Base-by-base conservation (phyloP, 2,888 invertebrate genomes). In the Thyatira batis region DNA sequence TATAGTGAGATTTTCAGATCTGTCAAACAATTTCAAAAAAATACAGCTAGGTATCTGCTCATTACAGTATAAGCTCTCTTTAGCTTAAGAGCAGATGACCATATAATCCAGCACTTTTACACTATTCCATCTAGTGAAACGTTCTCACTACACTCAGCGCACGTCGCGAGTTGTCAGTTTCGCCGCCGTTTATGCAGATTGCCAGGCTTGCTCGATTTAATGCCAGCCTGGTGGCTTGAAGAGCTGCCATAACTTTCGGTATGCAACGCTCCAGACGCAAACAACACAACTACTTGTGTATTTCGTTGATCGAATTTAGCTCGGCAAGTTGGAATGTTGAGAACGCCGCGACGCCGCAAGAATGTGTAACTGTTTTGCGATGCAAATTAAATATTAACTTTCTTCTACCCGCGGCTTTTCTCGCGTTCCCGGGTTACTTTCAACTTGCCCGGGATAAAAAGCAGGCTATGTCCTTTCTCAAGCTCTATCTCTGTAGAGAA, bases 141-240 rank as follows among this genome's bases (percentile, higher is more conserved):
- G 13, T 28, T 23, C n/a, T 39, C 28, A 57, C 52, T 52, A 60
- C 61, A 17, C 48, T 52, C 17, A 20, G 39, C 21, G 44, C 23
- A 44, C 52, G 58, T 54, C 54, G 52, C 50, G 51, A 67, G 67
- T 63, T 70, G 65, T 53, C 65, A 73, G 71, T 69, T 67, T 64
- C 58, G 53, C 51, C 50, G 55, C 44, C 71, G 66, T 73, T 80
- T 76, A 82, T 80, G 80, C 69, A 83, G 76, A 83, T 83, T 76
- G 73, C 59, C 57, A 61, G 59, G 13, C 53, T 50, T 65, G 63
- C 66, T 61, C 66, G 63, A 71, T 71, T 71, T 76, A 80, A 75
- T 73, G 69, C 66, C 53, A 27, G 25, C 48, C 60, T 53, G 51
- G 58, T 52, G 58, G 54, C 59, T 60, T 59, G 59, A 59, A 57